Percentiles rank a stretch among this genome's conserved stretches.
Evolutionary conservation across 2,797 vertebrate species (phyloP).

Genomic region (Myiotriccus ornatus): DNA sequence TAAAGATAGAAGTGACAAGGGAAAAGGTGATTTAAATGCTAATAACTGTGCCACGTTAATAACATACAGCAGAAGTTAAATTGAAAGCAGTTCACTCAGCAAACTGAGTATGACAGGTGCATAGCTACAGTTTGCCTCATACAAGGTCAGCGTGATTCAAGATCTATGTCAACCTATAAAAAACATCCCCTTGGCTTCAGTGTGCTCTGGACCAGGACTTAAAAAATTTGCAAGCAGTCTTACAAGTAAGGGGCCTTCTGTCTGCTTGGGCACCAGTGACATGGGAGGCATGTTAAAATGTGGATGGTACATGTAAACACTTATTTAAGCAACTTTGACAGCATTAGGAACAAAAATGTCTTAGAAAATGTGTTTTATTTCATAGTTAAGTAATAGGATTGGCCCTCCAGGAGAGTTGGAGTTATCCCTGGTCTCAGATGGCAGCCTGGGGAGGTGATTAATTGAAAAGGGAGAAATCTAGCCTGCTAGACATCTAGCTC

Average conservation of each 20-base stretch:
- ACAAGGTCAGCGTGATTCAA: not conserved
- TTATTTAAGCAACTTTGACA: not conserved
- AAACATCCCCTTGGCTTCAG: not conserved
- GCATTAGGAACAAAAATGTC: not conserved
- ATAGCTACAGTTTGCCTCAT: not conserved
- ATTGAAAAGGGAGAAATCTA: not conserved
- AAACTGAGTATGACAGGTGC: not conserved
- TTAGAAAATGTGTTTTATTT: not conserved
- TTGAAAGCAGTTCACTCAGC: not conserved
- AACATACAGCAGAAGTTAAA: not conserved
- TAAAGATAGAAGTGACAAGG: not conserved
- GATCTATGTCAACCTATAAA: not conserved
- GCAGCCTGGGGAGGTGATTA: not conserved
- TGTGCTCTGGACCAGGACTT: not conserved
- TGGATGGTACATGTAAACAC: not conserved
- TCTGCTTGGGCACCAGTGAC: not conserved
- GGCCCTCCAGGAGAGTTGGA: not conserved
- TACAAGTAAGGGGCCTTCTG: not conserved
- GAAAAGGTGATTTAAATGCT: constrained; percentile 1
- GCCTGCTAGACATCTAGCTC: not conserved
- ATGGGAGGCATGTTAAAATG: not conserved
- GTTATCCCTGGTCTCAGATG: not conserved
- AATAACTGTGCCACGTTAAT: not conserved
- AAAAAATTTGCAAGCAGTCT: not conserved
- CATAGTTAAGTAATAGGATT: not conserved